These are phyloP conservation scores for Cosmia trapezina DNA, from an alignment of 2,888 invertebrate genomes.

Conservation along the genomic window DNA sequence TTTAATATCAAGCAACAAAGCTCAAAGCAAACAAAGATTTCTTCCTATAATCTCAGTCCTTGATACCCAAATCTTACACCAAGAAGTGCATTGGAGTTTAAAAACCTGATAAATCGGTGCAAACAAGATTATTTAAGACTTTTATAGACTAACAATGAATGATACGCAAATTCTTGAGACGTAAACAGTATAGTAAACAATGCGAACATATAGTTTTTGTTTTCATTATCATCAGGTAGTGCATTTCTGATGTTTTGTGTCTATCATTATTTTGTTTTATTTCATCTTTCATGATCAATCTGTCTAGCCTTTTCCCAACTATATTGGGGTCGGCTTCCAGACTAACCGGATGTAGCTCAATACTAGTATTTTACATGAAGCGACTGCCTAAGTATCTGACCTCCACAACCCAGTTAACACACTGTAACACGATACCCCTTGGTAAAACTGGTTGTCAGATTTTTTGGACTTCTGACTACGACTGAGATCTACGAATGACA, in stretches of 20 bases:
- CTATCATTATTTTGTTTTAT: neutral
- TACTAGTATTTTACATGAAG: too few species aligned
- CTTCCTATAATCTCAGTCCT: constrained; percentile 2
- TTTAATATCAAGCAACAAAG: neutral
- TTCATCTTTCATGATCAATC: neutral
- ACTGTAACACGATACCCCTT: too few species aligned
- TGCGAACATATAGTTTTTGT: constrained; percentile 18
- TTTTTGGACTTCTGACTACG: too few species aligned
- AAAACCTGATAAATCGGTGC: constrained; percentile 25
- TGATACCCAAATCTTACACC: too few species aligned
- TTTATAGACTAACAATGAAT: constrained; percentile 30
- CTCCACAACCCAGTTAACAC: too few species aligned
- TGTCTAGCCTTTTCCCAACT: too few species aligned
- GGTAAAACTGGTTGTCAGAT: too few species aligned
- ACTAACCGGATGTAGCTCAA: too few species aligned
- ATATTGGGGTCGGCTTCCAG: too few species aligned
- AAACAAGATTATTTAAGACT: constrained; percentile 35
- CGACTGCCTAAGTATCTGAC: too few species aligned
- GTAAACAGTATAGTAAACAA: constrained; percentile 33
- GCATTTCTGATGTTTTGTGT: constrained; percentile 20
- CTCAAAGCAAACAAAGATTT: constrained; percentile 2
- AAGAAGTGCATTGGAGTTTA: constrained; percentile 17
- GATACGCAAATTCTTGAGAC: constrained; percentile 25
- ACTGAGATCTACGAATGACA: too few species aligned
- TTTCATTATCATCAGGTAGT: constrained; percentile 18